Evolutionary conservation across 1,140 invertebrate species (phyloP).

Genomic region (Drosophila triauraria): DNA sequence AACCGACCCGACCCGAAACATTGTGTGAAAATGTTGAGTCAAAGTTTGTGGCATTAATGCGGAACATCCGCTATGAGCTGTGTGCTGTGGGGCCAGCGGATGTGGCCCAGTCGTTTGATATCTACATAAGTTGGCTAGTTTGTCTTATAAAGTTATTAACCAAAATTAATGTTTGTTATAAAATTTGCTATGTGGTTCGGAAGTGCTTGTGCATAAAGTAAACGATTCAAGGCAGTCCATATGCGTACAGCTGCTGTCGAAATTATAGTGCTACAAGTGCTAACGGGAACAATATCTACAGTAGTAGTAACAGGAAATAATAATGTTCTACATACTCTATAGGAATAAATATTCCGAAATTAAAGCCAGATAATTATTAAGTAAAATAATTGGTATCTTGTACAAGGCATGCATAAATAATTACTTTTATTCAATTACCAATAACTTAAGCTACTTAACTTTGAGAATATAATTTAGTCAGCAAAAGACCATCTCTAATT

Average conservation of each 20-base stretch:
- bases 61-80: slow-evolving; percentile 24
- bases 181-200: slow-evolving; percentile 75
- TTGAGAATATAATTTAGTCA: too few relatives aligned
- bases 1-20: slow-evolving; percentile 40
- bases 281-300: too few relatives aligned
- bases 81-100: slow-evolving; percentile 7
- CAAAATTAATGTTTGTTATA: slow-evolving; percentile 80
- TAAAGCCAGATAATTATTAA: neutral
- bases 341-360: too few relatives aligned
- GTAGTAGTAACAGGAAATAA: neutral
- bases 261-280: neutral
- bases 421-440: too few relatives aligned
- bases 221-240: slow-evolving; percentile 30
- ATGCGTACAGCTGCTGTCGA: neutral
- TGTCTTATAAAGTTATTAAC: slow-evolving; percentile 82
- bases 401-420: too few relatives aligned
- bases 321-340: neutral
- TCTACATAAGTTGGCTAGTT: slow-evolving; percentile 56
- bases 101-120: slow-evolving; percentile 45
- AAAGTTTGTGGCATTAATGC: slow-evolving; percentile 54
- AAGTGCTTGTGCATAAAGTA: slow-evolving; percentile 72
- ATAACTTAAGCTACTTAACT: too few relatives aligned
- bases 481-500: neutral
- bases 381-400: too few relatives aligned
- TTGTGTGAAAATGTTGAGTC: slow-evolving; percentile 79